Percentiles rank a stretch among this genome's conserved stretches.
phyloP scores from a whole-genome alignment of 2,888 invertebrate genomes.

The Lochmaea capreae region DNA sequence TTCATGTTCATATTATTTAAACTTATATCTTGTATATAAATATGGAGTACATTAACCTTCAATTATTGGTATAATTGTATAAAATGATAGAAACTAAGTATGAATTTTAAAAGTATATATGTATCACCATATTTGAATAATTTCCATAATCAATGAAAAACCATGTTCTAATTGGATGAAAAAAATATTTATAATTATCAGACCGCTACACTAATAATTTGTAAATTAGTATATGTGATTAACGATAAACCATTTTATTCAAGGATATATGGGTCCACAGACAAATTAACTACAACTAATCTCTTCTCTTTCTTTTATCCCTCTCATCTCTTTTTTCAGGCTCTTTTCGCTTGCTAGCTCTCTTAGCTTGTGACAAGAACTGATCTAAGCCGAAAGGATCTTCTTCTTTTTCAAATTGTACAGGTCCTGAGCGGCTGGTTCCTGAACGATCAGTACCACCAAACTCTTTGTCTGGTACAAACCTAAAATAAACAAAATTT shows the following conservation, averaged over 20 bases:
- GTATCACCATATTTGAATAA: too few relatives aligned
- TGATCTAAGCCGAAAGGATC: constrained; percentile 99
- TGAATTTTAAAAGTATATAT: too few relatives aligned
- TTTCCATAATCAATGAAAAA: too few relatives aligned
- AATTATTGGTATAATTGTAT: too few relatives aligned
- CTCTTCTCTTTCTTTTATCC: constrained; percentile 66
- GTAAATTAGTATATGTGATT: too few relatives aligned
- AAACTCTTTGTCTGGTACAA: constrained; percentile 98
- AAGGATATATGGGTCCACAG: not conserved
- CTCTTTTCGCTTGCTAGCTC: constrained; percentile 76
- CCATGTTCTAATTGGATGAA: too few relatives aligned
- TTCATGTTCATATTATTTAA: too few relatives aligned
- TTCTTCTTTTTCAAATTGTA: constrained; percentile 91
- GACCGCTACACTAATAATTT: too few relatives aligned
- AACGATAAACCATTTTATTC: not conserved
- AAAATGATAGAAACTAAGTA: too few relatives aligned
- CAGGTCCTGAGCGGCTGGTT: constrained; percentile 86
- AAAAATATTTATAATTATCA: too few relatives aligned
- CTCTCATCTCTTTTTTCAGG: constrained; percentile 65
- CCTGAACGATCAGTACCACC: constrained; percentile 85
- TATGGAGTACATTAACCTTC: too few relatives aligned
- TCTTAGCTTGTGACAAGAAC: constrained; percentile 97
- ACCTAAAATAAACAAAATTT: constrained; percentile 61
- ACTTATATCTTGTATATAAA: too few relatives aligned
- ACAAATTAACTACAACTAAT: constrained; percentile 53